Conservation (phyloP, 53 echinoderm and acorn worm genomes). For the Actinopyga echinites region DNA sequence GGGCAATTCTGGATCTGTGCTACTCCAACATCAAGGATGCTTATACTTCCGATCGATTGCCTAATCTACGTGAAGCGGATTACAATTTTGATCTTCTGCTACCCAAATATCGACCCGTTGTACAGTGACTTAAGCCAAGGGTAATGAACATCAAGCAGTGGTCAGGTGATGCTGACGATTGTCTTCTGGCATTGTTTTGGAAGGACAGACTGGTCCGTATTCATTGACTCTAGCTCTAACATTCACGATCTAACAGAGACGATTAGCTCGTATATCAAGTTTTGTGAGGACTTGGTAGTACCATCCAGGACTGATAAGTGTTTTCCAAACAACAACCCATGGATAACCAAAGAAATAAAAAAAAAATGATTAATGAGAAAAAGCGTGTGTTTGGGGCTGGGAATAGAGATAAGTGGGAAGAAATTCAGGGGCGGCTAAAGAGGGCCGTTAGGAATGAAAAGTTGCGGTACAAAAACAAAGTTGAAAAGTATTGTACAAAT, state of each 20-base stretch:
- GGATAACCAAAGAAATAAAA: slow-evolving; percentile 44
- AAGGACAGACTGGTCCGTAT: background rate
- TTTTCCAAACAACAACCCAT: slow-evolving; percentile 46
- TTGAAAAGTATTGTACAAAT: background rate
- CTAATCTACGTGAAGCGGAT: background rate
- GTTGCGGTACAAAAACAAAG: background rate
- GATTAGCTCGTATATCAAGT: slow-evolving; percentile 18
- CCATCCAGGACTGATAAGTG: background rate
- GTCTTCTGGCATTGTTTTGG: background rate
- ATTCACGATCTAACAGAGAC: no score
- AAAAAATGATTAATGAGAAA: slow-evolving; percentile 26
- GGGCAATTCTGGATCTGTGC: slow-evolving; percentile 2
- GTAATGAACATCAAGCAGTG: background rate
- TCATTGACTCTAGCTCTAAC: slow-evolving; percentile 1
- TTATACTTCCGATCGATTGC: background rate
- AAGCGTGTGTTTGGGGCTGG: background rate
- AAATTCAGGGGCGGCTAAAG: background rate
- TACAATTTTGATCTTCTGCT: background rate
- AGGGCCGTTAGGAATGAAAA: background rate
- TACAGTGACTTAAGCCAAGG: background rate
- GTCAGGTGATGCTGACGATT: background rate
- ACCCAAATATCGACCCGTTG: background rate
- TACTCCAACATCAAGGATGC: slow-evolving; percentile 3
- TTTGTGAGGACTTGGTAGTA: slow-evolving; percentile 23
- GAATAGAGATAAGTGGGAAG: background rate